A percentile compares a stretch with the other conserved stretches of the same genome.
These are phyloP conservation scores for Poecilia gillii DNA, from an alignment of 2,797 vertebrate genomes.

Conservation along the genomic window DNA sequence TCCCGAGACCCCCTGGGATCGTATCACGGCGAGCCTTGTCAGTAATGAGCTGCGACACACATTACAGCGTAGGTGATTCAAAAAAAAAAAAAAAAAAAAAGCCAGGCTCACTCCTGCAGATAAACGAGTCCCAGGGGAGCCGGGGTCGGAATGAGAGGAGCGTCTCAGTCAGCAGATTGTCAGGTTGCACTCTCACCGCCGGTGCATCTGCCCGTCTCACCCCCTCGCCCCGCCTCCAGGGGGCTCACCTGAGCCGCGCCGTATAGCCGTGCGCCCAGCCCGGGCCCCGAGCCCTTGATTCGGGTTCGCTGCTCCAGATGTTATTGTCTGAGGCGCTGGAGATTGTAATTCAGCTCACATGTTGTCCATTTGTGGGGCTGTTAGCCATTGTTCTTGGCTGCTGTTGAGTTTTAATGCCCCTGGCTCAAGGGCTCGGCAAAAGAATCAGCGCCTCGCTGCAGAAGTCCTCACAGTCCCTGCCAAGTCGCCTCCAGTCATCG, in stretches of 20 bases:
- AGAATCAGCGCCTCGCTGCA: constrained; percentile 52
- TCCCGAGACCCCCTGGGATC: constrained; percentile 35
- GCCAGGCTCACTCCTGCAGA: constrained; percentile 34
- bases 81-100: constrained; percentile 28
- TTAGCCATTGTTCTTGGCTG: constrained; percentile 51
- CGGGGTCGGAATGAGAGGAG: constrained; percentile 42
- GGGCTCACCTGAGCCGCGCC: constrained; percentile 20
- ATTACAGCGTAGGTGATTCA: constrained; percentile 66
- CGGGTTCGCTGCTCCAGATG: constrained; percentile 49
- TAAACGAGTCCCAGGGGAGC: constrained; percentile 76
- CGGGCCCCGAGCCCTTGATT: constrained; percentile 22
- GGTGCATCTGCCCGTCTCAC: constrained; percentile 29
- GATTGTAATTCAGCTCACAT: constrained; percentile 49
- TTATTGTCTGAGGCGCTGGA: constrained; percentile 39
- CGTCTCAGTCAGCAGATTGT: constrained; percentile 46
- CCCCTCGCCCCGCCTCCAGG: constrained; percentile 26
- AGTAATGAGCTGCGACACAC: constrained; percentile 68
- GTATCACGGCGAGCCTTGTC: constrained; percentile 60
- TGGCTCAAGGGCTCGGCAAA: constrained; percentile 51
- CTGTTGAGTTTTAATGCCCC: constrained; percentile 61
- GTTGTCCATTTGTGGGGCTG: constrained; percentile 57
- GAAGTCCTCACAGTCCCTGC: constrained; percentile 45
- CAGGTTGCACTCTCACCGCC: constrained; percentile 48
- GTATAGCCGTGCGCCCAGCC: constrained; percentile 10
- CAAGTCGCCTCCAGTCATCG: constrained; percentile 48